Percentiles rank a stretch among this genome's conserved stretches.
phyloP scores from a whole-genome alignment of 2,888 invertebrate genomes.

The Hermodice carunculata region DNA sequence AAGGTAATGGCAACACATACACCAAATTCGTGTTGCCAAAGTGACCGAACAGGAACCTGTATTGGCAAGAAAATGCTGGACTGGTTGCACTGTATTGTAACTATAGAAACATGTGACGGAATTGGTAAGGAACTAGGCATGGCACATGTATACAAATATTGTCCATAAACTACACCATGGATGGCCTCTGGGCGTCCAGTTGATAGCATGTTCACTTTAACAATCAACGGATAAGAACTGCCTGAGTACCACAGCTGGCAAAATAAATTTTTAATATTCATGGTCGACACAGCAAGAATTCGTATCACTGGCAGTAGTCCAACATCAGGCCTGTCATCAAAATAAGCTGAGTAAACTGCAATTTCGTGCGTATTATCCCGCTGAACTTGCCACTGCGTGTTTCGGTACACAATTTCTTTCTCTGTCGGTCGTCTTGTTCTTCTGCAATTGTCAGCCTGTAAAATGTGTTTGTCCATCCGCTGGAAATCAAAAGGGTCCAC shows the following conservation, averaged over 20 bases:
- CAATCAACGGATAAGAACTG: conserved; percentile 24
- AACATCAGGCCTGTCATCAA: conserved; percentile 33
- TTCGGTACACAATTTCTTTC: too few species aligned
- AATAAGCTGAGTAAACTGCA: conserved; percentile 33
- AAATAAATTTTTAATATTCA: background rate
- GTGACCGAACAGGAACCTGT: background rate
- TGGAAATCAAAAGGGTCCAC: too few species aligned
- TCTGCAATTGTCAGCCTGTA: too few species aligned
- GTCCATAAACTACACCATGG: conserved; percentile 18
- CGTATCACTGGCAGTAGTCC: conserved; percentile 24
- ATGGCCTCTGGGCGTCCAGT: conserved; percentile 26
- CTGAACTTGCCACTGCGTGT: too few species aligned
- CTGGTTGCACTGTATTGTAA: conserved; percentile 10
- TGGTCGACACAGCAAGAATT: conserved; percentile 16
- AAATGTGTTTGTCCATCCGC: too few species aligned
- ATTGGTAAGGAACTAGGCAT: conserved; percentile 17
- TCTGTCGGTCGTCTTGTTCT: too few species aligned
- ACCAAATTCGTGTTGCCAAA: conserved; percentile 35
- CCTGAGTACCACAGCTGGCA: conserved; percentile 39
- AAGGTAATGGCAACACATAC: conserved; percentile 37
- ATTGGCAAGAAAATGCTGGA: conserved; percentile 27
- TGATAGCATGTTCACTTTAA: background rate
- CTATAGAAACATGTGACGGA: conserved; percentile 34
- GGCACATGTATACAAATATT: conserved; percentile 27
- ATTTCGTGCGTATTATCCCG: too few species aligned